phyloP scores from a whole-genome alignment of 1,140 invertebrate species.

The Trypoxylus dichotomus region DNA sequence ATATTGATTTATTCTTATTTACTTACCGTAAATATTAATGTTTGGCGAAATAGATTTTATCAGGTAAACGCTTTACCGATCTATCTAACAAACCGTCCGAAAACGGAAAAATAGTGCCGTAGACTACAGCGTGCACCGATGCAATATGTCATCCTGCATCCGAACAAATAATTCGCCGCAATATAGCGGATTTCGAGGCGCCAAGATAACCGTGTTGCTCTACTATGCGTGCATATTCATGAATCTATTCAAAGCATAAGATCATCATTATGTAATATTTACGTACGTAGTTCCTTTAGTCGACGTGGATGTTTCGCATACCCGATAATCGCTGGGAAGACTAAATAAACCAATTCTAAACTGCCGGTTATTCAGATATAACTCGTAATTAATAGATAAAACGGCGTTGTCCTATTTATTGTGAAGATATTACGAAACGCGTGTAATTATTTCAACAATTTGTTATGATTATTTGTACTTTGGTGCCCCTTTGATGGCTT shows the following conservation, averaged over 20 bases:
- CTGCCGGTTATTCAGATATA: neutral
- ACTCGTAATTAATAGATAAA: conserved; percentile 2
- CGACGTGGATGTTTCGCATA: neutral
- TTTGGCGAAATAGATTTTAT: neutral
- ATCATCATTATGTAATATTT: neutral
- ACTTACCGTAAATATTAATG: neutral
- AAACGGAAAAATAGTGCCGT: neutral
- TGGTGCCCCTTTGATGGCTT: neutral
- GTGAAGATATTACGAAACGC: neutral
- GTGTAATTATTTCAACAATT: neutral
- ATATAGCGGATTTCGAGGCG: neutral
- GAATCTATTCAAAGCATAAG: neutral
- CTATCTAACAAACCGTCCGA: neutral
- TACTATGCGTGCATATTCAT: neutral
- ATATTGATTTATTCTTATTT: conserved; percentile 2
- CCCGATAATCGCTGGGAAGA: neutral
- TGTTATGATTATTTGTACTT: neutral
- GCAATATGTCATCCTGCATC: neutral
- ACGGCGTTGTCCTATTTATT: neutral
- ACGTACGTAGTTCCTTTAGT: neutral
- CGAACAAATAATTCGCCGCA: neutral
- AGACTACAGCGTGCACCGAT: neutral
- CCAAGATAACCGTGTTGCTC: conserved; percentile 12
- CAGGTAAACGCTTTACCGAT: neutral
- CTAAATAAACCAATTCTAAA: conserved; percentile 2